phyloP scores from a whole-genome alignment of 2,113 vertebrate genomes.

The Copsychus sechellarum region DNA sequence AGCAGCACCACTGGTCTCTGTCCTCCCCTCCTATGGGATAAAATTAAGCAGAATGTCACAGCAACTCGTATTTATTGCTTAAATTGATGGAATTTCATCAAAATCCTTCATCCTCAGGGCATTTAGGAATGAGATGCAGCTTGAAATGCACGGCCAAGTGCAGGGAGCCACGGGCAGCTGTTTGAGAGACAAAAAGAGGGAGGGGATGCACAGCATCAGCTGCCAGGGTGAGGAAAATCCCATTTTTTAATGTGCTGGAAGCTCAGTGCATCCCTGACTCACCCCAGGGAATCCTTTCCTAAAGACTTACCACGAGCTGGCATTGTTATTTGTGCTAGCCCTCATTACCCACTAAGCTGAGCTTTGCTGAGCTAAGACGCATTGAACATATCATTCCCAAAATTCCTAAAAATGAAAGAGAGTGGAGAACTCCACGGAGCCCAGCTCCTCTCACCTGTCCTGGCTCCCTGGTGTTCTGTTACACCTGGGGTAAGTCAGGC shows the following conservation, averaged over 20 bases:
- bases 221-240: neutral
- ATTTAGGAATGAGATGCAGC: neutral
- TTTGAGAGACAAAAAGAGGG: neutral
- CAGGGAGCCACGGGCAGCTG: neutral
- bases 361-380: neutral
- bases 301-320: neutral
- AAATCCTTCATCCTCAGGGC: neutral
- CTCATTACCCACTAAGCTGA: neutral
- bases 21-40: neutral
- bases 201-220: neutral
- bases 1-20: neutral
- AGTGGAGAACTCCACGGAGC: too few relatives aligned
- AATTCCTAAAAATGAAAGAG: neutral
- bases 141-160: fast-evolving
- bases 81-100: neutral
- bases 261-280: neutral
- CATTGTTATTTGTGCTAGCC: neutral
- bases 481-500: neutral
- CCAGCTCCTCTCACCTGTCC: neutral
- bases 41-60: neutral
- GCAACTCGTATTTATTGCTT: neutral
- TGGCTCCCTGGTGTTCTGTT: neutral
- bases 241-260: neutral
- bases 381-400: fast-evolving
- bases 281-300: neutral